These are phyloP conservation scores for Agrilus mali DNA, from an alignment of 2,888 invertebrate genomes.

Conservation along the genomic window DNA sequence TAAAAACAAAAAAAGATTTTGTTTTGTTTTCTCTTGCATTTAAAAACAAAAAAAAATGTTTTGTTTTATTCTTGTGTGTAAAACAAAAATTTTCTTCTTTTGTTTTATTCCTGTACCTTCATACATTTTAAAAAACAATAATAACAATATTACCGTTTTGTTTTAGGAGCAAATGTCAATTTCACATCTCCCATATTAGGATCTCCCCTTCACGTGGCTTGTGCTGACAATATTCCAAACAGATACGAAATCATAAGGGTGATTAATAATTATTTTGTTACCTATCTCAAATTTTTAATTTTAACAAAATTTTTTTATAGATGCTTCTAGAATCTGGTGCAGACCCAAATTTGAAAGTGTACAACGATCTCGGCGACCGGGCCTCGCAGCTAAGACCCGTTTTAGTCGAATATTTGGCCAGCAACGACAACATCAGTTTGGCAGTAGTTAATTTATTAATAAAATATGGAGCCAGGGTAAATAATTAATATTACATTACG, in stretches of 20 bases:
- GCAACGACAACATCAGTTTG: slow-evolving; percentile 53
- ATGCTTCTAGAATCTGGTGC: slow-evolving; percentile 60
- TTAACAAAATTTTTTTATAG: slow-evolving; percentile 20
- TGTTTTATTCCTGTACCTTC: no score
- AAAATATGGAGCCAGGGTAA: slow-evolving; percentile 62
- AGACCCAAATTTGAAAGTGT: slow-evolving; percentile 63
- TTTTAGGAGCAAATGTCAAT: slow-evolving; percentile 63
- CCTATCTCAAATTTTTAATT: no score
- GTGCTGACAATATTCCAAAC: slow-evolving; percentile 65
- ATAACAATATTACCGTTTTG: slow-evolving; percentile 2
- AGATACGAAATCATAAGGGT: slow-evolving; percentile 36
- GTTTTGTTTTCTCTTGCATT: no score
- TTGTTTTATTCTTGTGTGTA: no score
- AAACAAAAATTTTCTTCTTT: no score
- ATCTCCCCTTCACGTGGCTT: slow-evolving; percentile 70
- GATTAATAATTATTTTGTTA: slow-evolving; percentile 2
- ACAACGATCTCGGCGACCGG: slow-evolving; percentile 59
- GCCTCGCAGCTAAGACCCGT: slow-evolving; percentile 56
- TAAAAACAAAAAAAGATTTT: no score
- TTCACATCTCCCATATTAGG: slow-evolving; percentile 71
- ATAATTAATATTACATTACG: slow-evolving; percentile 11
- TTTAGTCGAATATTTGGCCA: slow-evolving; percentile 70
- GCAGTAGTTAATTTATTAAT: slow-evolving; percentile 57
- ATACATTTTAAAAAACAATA: neutral
- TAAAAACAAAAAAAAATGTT: no score